phyloP scores from a whole-genome alignment of 2,888 invertebrate genomes.

The Nomada ruficornis region DNA sequence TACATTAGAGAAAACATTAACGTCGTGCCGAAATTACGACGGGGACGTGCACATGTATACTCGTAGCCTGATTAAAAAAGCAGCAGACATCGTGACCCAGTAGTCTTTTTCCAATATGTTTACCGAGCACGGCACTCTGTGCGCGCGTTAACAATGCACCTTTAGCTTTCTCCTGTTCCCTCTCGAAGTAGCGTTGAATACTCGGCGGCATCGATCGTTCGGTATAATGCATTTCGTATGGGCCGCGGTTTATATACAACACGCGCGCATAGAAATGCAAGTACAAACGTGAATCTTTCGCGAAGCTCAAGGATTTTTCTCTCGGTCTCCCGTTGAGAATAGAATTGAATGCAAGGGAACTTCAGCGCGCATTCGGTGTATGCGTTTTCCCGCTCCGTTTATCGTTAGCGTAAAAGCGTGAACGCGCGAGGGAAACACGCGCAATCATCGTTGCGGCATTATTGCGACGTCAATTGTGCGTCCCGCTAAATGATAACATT shows the following conservation, averaged over 20 bases:
- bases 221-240: conserved; percentile 31
- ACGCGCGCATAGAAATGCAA: neutral
- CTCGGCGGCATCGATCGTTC: conserved; percentile 32
- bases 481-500: neutral
- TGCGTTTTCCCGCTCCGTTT: no score
- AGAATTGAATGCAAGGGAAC: conserved; percentile 13
- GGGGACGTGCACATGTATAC: neutral
- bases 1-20: conserved; percentile 37
- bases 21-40: conserved; percentile 38
- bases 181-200: conserved; percentile 14
- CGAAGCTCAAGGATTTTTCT: neutral
- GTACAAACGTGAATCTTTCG: conserved; percentile 14
- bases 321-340: neutral
- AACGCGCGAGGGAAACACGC: neutral
- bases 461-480: no score
- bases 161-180: conserved; percentile 23
- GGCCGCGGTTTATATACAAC: neutral
- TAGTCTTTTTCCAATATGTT: conserved; percentile 39
- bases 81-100: conserved; percentile 53
- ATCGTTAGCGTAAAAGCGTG: neutral
- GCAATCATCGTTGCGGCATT: conserved; percentile 1
- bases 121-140: conserved; percentile 33
- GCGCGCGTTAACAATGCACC: conserved; percentile 38
- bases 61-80: conserved; percentile 43
- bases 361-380: neutral